Percentiles rank a stretch among this genome's conserved stretches.
phyloP scores from a whole-genome alignment of 2,888 invertebrate species.

The Parasteatoda lunata region DNA sequence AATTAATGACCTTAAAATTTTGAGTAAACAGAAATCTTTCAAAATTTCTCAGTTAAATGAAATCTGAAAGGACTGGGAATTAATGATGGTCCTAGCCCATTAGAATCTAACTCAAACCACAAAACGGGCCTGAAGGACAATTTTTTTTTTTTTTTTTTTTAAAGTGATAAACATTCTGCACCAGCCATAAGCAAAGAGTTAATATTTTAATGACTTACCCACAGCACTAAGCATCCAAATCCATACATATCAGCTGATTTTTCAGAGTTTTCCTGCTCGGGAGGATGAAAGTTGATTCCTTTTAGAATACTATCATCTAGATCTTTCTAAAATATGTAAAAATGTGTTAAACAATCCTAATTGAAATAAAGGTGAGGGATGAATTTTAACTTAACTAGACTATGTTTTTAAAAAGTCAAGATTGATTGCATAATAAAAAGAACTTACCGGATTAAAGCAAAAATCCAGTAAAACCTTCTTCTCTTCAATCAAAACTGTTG shows the following conservation, averaged over 20 bases:
- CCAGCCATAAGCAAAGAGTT: too few species aligned
- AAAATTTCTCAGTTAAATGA: too few species aligned
- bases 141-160: too few species aligned
- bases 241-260: slow-evolving; percentile 57
- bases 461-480: slow-evolving; percentile 44
- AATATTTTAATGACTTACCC: slow-evolving; percentile 25
- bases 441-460: slow-evolving; percentile 49
- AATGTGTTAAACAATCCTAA: not conserved
- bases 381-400: not conserved
- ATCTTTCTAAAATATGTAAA: not conserved
- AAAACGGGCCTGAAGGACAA: too few species aligned
- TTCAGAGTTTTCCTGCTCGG: slow-evolving; percentile 1
- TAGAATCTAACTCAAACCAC: too few species aligned
- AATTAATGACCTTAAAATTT: too few species aligned
- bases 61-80: too few species aligned
- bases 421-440: not conserved
- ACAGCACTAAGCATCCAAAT: slow-evolving; percentile 55
- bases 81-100: too few species aligned
- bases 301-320: slow-evolving; percentile 22
- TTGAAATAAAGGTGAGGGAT: not conserved
- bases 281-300: slow-evolving; percentile 35
- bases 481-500: slow-evolving; percentile 24
- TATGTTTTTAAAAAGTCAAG: not conserved
- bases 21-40: too few species aligned
- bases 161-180: too few species aligned